Conservation (phyloP, 2,888 invertebrate species). For the Congeria kusceri region DNA sequence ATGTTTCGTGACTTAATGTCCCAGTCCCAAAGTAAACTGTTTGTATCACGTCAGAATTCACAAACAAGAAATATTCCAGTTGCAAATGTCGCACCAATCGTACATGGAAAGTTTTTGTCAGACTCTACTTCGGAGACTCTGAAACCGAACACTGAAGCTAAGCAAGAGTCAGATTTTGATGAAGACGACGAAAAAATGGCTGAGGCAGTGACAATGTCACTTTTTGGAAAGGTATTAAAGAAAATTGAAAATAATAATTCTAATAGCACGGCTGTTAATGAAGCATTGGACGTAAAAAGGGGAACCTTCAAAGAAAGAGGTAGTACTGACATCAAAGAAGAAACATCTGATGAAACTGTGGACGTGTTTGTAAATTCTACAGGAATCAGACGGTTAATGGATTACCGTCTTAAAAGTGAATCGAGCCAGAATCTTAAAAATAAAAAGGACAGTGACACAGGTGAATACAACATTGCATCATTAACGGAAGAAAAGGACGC, state of each 20-base stretch:
- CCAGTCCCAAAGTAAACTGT: slow-evolving; percentile 57
- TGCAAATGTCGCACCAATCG: slow-evolving; percentile 78
- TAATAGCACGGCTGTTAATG: slow-evolving; percentile 4
- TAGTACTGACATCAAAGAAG: neutral
- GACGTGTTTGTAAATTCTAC: neutral
- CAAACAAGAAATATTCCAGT: slow-evolving; percentile 76
- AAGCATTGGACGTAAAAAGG: neutral
- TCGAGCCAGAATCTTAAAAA: neutral
- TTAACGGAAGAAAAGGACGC: neutral
- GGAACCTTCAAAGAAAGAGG: neutral
- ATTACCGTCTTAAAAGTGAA: neutral
- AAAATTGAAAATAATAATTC: neutral
- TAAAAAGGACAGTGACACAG: neutral
- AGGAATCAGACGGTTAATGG: neutral
- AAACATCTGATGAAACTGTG: neutral
- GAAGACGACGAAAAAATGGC: slow-evolving; percentile 57
- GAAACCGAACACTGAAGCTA: slow-evolving; percentile 23
- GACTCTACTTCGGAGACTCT: slow-evolving; percentile 23
- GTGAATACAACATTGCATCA: neutral
- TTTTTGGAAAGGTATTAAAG: slow-evolving; percentile 25
- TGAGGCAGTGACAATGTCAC: slow-evolving; percentile 45
- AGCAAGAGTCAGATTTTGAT: slow-evolving; percentile 41
- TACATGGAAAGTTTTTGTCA: slow-evolving; percentile 62
- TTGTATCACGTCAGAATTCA: slow-evolving; percentile 54
- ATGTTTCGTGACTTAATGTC: slow-evolving; percentile 48